These are phyloP conservation scores for Oceanodroma leucorhoa DNA, from an alignment of 2,797 vertebrate species.

Conservation along the genomic window DNA sequence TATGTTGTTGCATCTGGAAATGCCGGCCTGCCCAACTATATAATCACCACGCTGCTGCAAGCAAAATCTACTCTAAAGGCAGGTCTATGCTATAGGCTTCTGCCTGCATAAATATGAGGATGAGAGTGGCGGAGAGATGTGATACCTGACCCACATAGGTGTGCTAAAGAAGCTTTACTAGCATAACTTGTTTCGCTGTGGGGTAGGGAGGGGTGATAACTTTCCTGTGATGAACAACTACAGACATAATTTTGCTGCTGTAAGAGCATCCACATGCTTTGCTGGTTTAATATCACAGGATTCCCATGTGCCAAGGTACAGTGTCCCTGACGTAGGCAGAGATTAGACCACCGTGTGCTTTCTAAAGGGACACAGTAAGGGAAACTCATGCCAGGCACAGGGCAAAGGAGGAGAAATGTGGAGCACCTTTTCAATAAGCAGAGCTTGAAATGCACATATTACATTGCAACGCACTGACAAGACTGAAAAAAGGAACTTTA, in stretches of 20 bases:
- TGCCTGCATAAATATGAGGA: constrained; percentile 46
- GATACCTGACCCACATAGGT: constrained; percentile 63
- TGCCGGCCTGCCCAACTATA: constrained; percentile 43
- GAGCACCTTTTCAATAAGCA: neutral
- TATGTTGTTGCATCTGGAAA: constrained; percentile 59
- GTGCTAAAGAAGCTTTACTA: constrained; percentile 39
- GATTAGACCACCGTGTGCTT: neutral
- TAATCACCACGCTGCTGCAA: constrained; percentile 36
- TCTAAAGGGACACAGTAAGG: neutral
- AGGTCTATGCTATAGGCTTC: constrained; percentile 2
- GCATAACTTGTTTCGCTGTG: constrained; percentile 34
- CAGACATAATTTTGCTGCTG: neutral
- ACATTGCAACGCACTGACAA: neutral
- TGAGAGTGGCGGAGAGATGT: neutral
- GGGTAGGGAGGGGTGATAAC: constrained; percentile 51
- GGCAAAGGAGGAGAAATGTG: neutral
- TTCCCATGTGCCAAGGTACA: neutral
- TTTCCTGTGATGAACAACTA: constrained; percentile 37
- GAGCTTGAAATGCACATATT: neutral
- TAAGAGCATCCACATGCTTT: constrained; percentile 24
- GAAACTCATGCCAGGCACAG: neutral
- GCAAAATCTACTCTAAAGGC: constrained; percentile 20
- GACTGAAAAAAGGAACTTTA: neutral
- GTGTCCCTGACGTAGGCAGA: accelerated
- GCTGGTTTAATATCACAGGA: neutral